phyloP scores from a whole-genome alignment of 23 tunicate genomes.

The Trididemnum miniatum region DNA sequence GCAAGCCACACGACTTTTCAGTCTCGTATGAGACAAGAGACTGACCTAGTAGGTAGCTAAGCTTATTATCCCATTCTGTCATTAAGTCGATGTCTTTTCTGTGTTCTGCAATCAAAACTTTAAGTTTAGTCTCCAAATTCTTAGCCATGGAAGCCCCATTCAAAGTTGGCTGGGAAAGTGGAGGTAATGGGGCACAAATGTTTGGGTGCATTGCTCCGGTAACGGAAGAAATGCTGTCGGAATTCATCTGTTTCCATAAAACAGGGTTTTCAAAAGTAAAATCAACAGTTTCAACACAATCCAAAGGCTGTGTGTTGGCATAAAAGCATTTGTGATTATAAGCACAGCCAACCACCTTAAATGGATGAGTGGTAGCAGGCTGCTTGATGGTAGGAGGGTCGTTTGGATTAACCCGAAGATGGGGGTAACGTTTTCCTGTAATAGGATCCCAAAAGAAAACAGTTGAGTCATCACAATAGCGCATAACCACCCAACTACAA shows the following conservation, averaged over 20 bases:
- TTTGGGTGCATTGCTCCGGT: slow-evolving; percentile 34
- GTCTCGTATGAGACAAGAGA: slow-evolving; percentile 74
- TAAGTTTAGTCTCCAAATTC: slow-evolving; percentile 60
- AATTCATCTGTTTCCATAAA: slow-evolving; percentile 80
- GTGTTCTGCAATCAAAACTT: slow-evolving; percentile 39
- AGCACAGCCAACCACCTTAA: slow-evolving; percentile 65
- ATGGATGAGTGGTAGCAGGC: slow-evolving; percentile 46
- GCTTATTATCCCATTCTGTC: slow-evolving; percentile 81
- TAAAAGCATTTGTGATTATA: slow-evolving; percentile 83
- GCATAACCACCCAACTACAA: slow-evolving; percentile 84
- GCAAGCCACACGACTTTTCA: slow-evolving; percentile 55
- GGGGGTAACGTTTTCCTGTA: slow-evolving; percentile 76
- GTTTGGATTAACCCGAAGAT: slow-evolving; percentile 59
- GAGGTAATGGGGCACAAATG: slow-evolving; percentile 61
- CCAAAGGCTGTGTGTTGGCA: slow-evolving; percentile 81
- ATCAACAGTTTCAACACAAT: slow-evolving; percentile 54
- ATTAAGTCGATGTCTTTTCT: slow-evolving; percentile 59
- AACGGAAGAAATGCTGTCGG: slow-evolving; percentile 55
- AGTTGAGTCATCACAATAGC: slow-evolving; percentile 69
- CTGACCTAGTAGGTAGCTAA: slow-evolving; percentile 58
- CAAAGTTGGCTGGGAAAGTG: slow-evolving; percentile 57
- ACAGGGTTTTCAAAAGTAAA: slow-evolving; percentile 50
- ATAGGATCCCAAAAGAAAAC: slow-evolving; percentile 89
- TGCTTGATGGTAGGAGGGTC: slow-evolving; percentile 75
- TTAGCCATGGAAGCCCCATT: slow-evolving; percentile 51